phyloP scores from a whole-genome alignment of 2,888 invertebrate genomes.

The Clivina fossor region DNA sequence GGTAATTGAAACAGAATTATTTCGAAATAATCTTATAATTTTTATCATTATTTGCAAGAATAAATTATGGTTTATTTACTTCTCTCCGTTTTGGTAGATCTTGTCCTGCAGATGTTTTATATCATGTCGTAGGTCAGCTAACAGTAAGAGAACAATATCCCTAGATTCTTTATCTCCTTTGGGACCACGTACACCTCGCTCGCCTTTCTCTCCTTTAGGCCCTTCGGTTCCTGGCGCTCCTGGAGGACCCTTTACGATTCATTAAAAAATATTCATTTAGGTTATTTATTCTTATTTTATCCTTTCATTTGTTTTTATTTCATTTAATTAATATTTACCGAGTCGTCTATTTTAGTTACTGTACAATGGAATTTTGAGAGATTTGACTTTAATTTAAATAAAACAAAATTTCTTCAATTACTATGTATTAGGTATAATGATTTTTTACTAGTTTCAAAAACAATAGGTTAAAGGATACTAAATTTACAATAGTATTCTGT shows the following conservation, averaged over 20 bases:
- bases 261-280: slow-evolving; percentile 2
- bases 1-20: not conserved
- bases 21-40: not conserved
- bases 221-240: slow-evolving; percentile 64
- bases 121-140: slow-evolving; percentile 66
- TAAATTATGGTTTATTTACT: slow-evolving; percentile 49
- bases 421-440: too few relatives aligned
- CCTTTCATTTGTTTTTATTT: not conserved
- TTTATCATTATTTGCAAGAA: not conserved
- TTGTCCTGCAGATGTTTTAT: slow-evolving; percentile 62
- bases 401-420: too few relatives aligned
- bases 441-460: too few relatives aligned
- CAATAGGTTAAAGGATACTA: too few relatives aligned
- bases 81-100: slow-evolving; percentile 61
- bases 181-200: slow-evolving; percentile 60
- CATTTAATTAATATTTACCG: not conserved
- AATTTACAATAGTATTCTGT: too few relatives aligned
- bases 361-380: too few relatives aligned
- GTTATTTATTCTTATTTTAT: not conserved
- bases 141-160: slow-evolving; percentile 64
- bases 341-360: not conserved
- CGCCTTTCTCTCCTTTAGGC: slow-evolving; percentile 62
- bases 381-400: too few relatives aligned
- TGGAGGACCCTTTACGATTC: slow-evolving; percentile 59
- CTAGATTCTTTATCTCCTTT: slow-evolving; percentile 64